phyloP scores from a whole-genome alignment of 2,888 invertebrate genomes.

The Lasioglossum pauxillum region DNA sequence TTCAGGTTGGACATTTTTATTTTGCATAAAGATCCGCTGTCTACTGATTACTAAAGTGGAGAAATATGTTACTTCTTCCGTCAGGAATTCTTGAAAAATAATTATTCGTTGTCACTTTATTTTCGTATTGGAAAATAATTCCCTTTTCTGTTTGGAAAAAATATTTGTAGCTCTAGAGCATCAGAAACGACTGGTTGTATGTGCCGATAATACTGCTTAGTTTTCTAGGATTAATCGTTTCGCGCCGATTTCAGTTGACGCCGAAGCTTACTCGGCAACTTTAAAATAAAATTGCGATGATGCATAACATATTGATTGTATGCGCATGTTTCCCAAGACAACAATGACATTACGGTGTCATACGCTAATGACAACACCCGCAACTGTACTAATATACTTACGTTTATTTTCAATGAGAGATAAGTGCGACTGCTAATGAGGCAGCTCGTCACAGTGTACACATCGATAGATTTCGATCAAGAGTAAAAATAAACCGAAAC shows the following conservation, averaged over 20 bases:
- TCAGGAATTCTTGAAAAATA: not conserved
- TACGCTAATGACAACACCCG: slow-evolving; percentile 6
- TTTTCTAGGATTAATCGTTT: not conserved
- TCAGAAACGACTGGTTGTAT: not conserved
- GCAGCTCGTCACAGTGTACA: not conserved
- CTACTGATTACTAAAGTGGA: too few species aligned
- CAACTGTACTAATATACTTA: not conserved
- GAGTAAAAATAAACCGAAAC: not conserved
- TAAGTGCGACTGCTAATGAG: not conserved
- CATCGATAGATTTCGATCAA: slow-evolving; percentile 9
- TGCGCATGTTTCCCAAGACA: not conserved
- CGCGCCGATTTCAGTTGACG: slow-evolving; percentile 4
- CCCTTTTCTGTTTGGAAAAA: not conserved
- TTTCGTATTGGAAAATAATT: not conserved
- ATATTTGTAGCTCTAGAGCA: not conserved
- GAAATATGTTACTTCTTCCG: not conserved
- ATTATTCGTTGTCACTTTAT: not conserved
- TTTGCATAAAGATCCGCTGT: too few species aligned
- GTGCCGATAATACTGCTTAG: not conserved
- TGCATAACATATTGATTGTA: not conserved
- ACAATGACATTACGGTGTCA: slow-evolving; percentile 6
- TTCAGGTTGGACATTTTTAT: too few species aligned
- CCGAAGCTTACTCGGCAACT: not conserved
- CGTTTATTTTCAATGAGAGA: not conserved
- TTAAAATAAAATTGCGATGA: not conserved